A percentile compares a stretch with the other conserved stretches of the same genome.
These are phyloP conservation scores for Apodemus agrarius DNA, from an alignment of 2,797 vertebrate species.

Conservation along the genomic window DNA sequence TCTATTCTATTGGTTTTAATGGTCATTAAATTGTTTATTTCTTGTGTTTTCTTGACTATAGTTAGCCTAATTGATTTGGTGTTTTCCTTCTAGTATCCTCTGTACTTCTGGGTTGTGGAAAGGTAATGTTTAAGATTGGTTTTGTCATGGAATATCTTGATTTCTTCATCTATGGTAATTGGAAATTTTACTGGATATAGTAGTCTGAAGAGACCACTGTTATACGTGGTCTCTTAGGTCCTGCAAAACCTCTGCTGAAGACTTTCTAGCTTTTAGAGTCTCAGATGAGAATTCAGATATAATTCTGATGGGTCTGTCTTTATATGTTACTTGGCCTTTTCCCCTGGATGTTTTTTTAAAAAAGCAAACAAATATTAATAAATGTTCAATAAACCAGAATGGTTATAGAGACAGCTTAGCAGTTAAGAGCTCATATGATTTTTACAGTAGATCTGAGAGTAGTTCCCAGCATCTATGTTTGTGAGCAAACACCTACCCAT, in stretches of 20 bases:
- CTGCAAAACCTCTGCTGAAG: background rate
- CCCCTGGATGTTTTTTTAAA: background rate
- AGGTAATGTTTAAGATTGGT: background rate
- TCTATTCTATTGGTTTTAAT: background rate
- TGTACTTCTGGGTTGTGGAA: background rate
- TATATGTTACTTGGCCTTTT: background rate
- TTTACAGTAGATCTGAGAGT: too few species aligned
- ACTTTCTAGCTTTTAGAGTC: background rate
- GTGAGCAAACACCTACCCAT: too few species aligned
- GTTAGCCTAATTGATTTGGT: background rate
- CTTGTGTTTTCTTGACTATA: background rate
- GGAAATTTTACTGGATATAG: background rate
- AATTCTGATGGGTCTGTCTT: background rate
- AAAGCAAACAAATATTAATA: too few species aligned
- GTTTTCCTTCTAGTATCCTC: background rate
- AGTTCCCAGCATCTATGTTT: too few species aligned
- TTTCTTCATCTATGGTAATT: background rate
- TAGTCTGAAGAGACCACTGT: background rate
- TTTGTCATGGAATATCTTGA: background rate
- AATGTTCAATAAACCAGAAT: too few species aligned
- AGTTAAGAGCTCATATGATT: too few species aligned
- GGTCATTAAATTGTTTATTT: background rate
- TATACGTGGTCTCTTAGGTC: background rate
- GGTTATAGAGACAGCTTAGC: too few species aligned
- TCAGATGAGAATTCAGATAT: background rate